These are phyloP conservation scores for Galaxias olidus DNA, from an alignment of 2,797 vertebrate species.

Conservation along the genomic window DNA sequence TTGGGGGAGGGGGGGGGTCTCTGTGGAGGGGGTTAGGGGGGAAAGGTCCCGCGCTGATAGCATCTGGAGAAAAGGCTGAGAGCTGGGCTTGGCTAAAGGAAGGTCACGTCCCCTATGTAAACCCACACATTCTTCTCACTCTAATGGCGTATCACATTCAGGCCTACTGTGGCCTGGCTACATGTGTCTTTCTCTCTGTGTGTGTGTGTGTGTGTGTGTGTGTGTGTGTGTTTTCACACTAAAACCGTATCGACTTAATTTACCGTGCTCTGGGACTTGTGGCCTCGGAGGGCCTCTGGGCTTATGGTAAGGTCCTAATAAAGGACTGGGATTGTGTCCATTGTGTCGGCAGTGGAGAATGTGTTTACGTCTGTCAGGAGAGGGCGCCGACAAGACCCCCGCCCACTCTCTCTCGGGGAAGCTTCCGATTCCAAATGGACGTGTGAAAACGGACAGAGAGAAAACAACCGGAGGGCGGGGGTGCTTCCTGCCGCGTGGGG, in stretches of 20 bases:
- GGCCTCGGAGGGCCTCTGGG: conserved; percentile 39
- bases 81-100: conserved; percentile 76
- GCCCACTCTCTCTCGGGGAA: conserved; percentile 35
- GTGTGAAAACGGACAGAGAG: conserved; percentile 49
- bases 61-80: conserved; percentile 82
- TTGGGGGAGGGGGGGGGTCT: conserved; percentile 9
- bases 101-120: conserved; percentile 87
- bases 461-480: background rate
- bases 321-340: conserved; percentile 56
- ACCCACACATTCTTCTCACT: conserved; percentile 83
- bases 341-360: conserved; percentile 58
- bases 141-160: conserved; percentile 79
- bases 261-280: conserved; percentile 42
- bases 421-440: conserved; percentile 69
- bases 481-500: conserved; percentile 27
- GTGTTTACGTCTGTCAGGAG: conserved; percentile 71
- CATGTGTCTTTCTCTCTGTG: background rate
- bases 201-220: conserved; percentile 6
- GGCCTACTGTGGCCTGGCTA: conserved; percentile 54
- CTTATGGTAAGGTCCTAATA: conserved; percentile 55
- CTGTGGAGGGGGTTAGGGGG: conserved; percentile 29
- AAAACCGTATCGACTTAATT: conserved; percentile 62
- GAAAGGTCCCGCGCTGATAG: conserved; percentile 70
- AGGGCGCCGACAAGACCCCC: conserved; percentile 55
- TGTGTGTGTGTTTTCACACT: conserved; percentile 56